phyloP scores from a whole-genome alignment of 2,797 vertebrate species.

The Gouania willdenowi region DNA sequence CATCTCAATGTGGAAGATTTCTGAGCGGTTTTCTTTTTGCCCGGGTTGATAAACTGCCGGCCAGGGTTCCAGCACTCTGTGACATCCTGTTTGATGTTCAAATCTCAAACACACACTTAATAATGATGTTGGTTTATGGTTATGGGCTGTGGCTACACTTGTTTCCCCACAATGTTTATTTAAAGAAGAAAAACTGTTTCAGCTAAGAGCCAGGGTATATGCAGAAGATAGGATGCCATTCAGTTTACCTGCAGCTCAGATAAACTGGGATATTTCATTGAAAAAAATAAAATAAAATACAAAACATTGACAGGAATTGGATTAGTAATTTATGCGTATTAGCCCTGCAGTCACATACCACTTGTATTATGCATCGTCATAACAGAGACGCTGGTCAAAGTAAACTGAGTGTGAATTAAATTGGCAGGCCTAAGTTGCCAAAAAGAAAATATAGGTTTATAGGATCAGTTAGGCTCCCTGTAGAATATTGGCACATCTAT shows the following conservation, averaged over 20 bases:
- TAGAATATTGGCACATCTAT: background rate
- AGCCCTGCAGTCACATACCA: background rate
- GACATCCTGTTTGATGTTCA: slow-evolving; percentile 63
- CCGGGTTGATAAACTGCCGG: slow-evolving; percentile 36
- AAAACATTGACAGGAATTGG: no score
- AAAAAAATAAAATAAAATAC: no score
- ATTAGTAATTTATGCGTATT: no score
- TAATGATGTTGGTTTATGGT: slow-evolving; percentile 64
- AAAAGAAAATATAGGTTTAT: slow-evolving; percentile 12
- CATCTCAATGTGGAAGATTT: slow-evolving; percentile 22
- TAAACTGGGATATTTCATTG: no score
- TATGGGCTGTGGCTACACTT: slow-evolving; percentile 45
- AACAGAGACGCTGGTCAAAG: slow-evolving; percentile 15
- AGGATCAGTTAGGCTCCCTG: slow-evolving; percentile 17
- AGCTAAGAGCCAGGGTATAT: slow-evolving; percentile 24
- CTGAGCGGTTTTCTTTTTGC: slow-evolving; percentile 21
- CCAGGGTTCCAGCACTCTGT: slow-evolving; percentile 38
- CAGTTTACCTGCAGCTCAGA: slow-evolving; percentile 62
- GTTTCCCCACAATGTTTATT: slow-evolving; percentile 59
- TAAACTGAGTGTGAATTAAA: slow-evolving; percentile 11
- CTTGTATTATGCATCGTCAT: slow-evolving; percentile 19
- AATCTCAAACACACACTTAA: slow-evolving; percentile 55
- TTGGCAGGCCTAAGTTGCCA: slow-evolving; percentile 14
- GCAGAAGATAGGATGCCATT: slow-evolving; percentile 39
- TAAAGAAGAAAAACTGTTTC: slow-evolving; percentile 50